Percentiles rank a stretch among this genome's conserved stretches.
Conservation (phyloP, 1,140 invertebrate genomes). For the Heliconius hermathena region DNA sequence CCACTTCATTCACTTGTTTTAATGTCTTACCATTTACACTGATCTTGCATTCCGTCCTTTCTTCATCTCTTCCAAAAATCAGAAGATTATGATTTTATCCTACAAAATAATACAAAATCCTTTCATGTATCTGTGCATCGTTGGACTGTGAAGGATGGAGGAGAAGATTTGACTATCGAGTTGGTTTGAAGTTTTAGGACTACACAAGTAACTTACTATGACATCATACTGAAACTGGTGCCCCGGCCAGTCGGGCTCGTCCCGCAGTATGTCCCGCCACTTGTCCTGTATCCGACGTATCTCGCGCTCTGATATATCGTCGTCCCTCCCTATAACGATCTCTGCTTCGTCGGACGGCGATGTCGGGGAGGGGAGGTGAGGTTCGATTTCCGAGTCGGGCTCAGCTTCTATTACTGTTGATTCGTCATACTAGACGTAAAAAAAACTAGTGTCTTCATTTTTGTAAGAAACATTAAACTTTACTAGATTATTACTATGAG, state of each 20-base stretch:
- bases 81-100: too few relatives aligned
- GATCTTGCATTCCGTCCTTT: too few relatives aligned
- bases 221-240: constrained; percentile 85
- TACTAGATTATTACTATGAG: too few relatives aligned
- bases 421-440: constrained; percentile 73
- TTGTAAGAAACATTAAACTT: too few relatives aligned
- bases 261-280: constrained; percentile 85
- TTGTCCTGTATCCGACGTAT: constrained; percentile 86
- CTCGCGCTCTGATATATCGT: constrained; percentile 83
- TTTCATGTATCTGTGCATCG: too few relatives aligned
- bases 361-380: constrained; percentile 82
- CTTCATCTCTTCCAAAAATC: too few relatives aligned
- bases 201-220: constrained; percentile 82
- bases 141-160: too few relatives aligned
- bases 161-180: too few relatives aligned
- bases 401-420: constrained; percentile 86
- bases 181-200: too few relatives aligned
- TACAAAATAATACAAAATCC: too few relatives aligned
- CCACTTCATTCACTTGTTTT: too few relatives aligned
- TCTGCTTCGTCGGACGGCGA: constrained; percentile 84
- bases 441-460: not conserved
- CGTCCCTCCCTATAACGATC: constrained; percentile 84
- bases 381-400: constrained; percentile 85
- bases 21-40: too few relatives aligned
- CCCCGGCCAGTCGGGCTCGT: constrained; percentile 70